Base-by-base conservation (phyloP, 2,113 vertebrate species). In the Columbina picui region DNA sequence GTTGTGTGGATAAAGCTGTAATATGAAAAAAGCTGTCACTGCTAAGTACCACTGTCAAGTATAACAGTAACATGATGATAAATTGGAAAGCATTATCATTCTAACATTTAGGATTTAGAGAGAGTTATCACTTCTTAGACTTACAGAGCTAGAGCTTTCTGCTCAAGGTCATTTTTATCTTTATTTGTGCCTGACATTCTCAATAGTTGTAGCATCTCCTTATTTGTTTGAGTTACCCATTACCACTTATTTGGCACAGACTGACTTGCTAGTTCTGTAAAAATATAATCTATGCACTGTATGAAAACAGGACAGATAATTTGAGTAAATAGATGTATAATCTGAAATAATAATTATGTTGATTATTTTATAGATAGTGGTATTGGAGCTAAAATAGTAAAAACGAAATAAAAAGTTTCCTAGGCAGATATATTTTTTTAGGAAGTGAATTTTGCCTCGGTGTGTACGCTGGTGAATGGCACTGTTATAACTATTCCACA, bases 401-500 rank as follows among this genome's bases (percentile, higher is more conserved):
- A 50, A 74, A 4, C 6, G 65, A 49, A 78, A 32, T 26, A 38
- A 65, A 19, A 45, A 45, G 14, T 39, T 59, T 53, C 10, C 11
- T 17, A 10, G 38, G 7, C 10, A 9, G 39, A 19, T 45, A 6
- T 59, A 2, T 32, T 27, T 57, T 64, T 30, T 29, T 8, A 19
- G 52, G 38, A 26, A 36, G n/a, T 30, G 16, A 22, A 3, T 26
- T 2, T 45, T 38, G 17, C 11, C 39, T 60, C 10, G 12, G 6
- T 12, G 43, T 27, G 50, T 32, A 56, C 22, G 13, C 57, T 59
- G 36, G 14, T 16, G 34, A 63, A 27, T 6, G 32, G 34, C 20
- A 7, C 41, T 39, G 29, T 21, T n/a, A 1, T 5, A 60, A 11
- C 30, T n/a, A 9, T 60, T 15, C 39, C 1, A 0, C 1, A 1